These are phyloP conservation scores for Tinea pellionella DNA, from an alignment of 2,888 invertebrate genomes.

Conservation along the genomic window DNA sequence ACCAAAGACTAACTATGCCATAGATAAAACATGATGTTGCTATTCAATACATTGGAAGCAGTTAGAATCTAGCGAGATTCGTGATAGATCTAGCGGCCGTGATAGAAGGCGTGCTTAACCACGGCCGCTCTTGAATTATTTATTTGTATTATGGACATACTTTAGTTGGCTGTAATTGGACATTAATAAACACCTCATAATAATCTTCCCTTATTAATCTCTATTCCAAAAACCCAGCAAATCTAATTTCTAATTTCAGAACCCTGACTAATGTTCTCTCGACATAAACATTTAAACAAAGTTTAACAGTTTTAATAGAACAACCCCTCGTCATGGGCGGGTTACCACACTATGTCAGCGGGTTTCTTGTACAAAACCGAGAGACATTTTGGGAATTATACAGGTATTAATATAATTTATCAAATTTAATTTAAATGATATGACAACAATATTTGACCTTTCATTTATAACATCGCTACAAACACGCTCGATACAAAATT, in stretches of 20 bases:
- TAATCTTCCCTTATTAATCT: background rate
- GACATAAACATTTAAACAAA: conserved; percentile 51
- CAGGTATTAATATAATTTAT: background rate
- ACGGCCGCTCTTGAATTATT: too few relatives aligned
- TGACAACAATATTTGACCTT: background rate
- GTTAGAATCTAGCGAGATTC: too few relatives aligned
- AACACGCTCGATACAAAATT: background rate
- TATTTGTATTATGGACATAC: too few relatives aligned
- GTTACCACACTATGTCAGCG: conserved; percentile 25
- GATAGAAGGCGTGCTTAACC: too few relatives aligned
- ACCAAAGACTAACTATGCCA: too few relatives aligned
- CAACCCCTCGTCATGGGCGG: conserved; percentile 41
- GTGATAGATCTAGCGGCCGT: too few relatives aligned
- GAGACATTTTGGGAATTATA: background rate
- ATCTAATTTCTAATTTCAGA: background rate
- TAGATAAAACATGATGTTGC: too few relatives aligned
- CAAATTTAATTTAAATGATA: background rate
- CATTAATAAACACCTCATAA: background rate
- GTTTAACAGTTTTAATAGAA: conserved; percentile 60
- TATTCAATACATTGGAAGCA: too few relatives aligned
- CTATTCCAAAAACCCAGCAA: background rate
- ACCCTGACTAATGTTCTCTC: background rate
- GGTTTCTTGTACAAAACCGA: conserved; percentile 19
- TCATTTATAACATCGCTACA: background rate
- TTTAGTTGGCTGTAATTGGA: background rate